Base-by-base conservation (phyloP, 2,113 vertebrate species). In the Corapipo altera region DNA sequence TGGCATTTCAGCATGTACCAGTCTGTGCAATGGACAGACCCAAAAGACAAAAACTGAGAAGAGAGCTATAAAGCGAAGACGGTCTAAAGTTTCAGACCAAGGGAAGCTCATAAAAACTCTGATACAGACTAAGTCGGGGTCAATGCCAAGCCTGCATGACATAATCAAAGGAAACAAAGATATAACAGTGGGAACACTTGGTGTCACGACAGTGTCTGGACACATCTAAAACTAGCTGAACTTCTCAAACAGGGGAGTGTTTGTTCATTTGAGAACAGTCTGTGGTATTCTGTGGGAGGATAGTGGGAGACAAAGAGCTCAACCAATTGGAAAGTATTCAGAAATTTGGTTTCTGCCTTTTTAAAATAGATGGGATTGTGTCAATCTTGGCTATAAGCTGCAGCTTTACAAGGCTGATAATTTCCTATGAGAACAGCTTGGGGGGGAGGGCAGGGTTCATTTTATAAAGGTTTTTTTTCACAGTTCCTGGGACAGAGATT, bases 101-200 rank as follows among this genome's bases (percentile, higher is more conserved):
- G 96, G 97, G 76, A 98, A 97, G 78, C 74, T 98, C 17, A 96
- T 98, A 85, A 98, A 98, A 97, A 98, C 98, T 92, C 97, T 99
- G 20, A 98, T 99, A 96, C 99, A 98, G 92, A 98, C 98, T 95
- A 98, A 98, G 67, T 95, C 98, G 0, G 98, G 97, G 33, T 98
- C 99, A 44, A 98, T 99, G 98, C 98, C 99, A 67, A 98, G 98
- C 77, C 98, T 99, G 96, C 98, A 99, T 93, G 98, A 99, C 94
- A 98, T 99, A 70, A 99, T 99, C 96, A 99, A 98, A 98, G 98
- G 99, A 96, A 99, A 99, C 98, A 98, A 99, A 96, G 99, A 99
- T 74, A 97, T 99, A 91, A 98, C 98, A 16, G 98, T 99, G 77
- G 98, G 99, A 95, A 98, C 99, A 28, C 98, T 99, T 8, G 98